phyloP scores from a whole-genome alignment of 1,140 invertebrate genomes.

The Nasonia longicornis region DNA sequence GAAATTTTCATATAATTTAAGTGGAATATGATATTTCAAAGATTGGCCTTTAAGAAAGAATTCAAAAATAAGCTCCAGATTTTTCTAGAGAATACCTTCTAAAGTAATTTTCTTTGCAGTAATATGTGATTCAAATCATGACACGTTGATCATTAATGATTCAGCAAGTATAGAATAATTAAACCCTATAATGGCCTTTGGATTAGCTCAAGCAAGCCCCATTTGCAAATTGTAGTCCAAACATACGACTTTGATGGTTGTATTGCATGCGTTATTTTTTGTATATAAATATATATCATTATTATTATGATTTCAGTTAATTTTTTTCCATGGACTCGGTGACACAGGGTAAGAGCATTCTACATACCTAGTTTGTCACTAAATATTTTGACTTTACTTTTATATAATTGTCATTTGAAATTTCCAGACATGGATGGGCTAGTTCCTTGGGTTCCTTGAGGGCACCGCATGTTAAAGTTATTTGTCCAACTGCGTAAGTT shows the following conservation, averaged over 20 bases:
- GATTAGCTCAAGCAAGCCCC: not conserved
- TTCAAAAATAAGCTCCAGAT: too few species aligned
- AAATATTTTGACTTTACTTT: conserved; percentile 20
- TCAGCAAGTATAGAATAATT: too few species aligned
- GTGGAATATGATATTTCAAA: too few species aligned
- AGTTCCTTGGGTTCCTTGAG: conserved; percentile 83
- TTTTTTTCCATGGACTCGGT: conserved; percentile 72
- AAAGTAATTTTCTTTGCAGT: too few species aligned
- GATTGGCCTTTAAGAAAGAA: too few species aligned
- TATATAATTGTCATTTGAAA: conserved; percentile 40
- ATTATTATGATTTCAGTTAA: conserved; percentile 64
- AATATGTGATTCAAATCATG: too few species aligned
- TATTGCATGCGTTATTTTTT: not conserved
- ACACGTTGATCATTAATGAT: too few species aligned
- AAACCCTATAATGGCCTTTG: too few species aligned
- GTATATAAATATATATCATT: not conserved
- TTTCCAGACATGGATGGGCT: conserved; percentile 91
- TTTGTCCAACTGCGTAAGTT: conserved; percentile 92
- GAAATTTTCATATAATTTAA: too few species aligned
- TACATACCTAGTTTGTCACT: conserved; percentile 19
- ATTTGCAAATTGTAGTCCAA: not conserved
- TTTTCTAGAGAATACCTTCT: too few species aligned
- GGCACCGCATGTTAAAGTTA: conserved; percentile 88
- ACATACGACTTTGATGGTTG: too few species aligned
- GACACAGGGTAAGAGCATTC: conserved; percentile 69